These are phyloP conservation scores for Calliopsis andreniformis DNA, from an alignment of 1,140 invertebrate species.

Conservation along the genomic window DNA sequence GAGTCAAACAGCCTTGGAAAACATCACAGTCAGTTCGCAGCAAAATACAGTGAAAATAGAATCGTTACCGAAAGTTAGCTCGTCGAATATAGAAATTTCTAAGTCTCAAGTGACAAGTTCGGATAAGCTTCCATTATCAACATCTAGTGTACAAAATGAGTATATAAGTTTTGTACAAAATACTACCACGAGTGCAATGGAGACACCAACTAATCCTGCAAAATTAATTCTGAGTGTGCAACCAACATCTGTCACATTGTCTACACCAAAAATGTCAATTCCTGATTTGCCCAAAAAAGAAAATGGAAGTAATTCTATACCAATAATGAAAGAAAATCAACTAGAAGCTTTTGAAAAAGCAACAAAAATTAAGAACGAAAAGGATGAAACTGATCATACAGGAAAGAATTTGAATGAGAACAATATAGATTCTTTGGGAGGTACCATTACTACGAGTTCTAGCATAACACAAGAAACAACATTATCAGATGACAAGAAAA, in stretches of 20 bases:
- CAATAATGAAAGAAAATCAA: constrained; percentile 35
- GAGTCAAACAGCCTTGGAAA: constrained; percentile 67
- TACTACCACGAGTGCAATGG: neutral
- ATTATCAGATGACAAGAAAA: constrained; percentile 63
- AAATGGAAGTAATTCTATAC: neutral
- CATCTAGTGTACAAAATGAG: constrained; percentile 6
- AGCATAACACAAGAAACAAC: neutral
- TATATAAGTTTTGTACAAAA: constrained; percentile 23
- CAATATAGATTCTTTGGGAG: neutral
- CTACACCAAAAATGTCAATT: constrained; percentile 72
- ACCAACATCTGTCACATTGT: constrained; percentile 72
- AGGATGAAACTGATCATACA: constrained; percentile 30
- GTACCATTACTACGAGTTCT: neutral
- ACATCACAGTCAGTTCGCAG: constrained; percentile 45
- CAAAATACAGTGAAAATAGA: constrained; percentile 23
- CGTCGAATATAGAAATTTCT: neutral
- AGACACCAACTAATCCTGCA: constrained; percentile 33
- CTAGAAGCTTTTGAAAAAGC: constrained; percentile 31
- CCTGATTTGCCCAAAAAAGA: constrained; percentile 69
- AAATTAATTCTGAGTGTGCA: constrained; percentile 63
- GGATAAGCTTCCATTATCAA: neutral
- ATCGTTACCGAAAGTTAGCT: constrained; percentile 2
- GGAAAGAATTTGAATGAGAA: constrained; percentile 53
- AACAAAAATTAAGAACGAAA: constrained; percentile 43
- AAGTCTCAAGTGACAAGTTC: constrained; percentile 18